Percentiles rank a stretch among this genome's conserved stretches.
These are phyloP conservation scores for Oscheius sp. DNA, from an alignment of 2,888 invertebrate species.

Conservation along the genomic window DNA sequence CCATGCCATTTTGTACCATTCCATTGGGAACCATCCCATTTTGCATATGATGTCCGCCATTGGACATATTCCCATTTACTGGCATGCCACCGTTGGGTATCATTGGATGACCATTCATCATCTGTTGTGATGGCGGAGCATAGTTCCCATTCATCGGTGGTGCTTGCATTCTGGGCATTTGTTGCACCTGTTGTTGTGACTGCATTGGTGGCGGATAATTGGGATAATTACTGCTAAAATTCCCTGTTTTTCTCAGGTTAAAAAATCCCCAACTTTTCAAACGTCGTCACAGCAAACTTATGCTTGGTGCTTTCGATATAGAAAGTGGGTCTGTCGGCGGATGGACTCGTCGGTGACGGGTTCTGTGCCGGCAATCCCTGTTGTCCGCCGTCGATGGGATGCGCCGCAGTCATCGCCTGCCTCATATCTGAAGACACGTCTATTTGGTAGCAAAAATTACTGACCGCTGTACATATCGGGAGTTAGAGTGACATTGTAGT, in stretches of 20 bases:
- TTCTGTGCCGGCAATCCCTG: constrained; percentile 17
- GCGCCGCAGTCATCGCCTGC: constrained; percentile 51
- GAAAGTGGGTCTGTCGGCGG: constrained; percentile 55
- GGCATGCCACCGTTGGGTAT: not conserved
- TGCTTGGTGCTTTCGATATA: constrained; percentile 63
- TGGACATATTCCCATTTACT: not conserved
- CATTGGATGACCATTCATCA: constrained; percentile 17
- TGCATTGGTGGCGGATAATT: constrained; percentile 25
- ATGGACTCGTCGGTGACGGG: constrained; percentile 44
- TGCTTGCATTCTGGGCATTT: not conserved
- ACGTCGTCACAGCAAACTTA: constrained; percentile 64
- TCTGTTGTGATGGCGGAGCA: constrained; percentile 13
- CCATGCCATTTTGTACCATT: not conserved
- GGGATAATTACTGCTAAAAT: constrained; percentile 1
- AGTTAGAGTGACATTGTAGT: constrained; percentile 70
- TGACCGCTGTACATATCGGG: constrained; percentile 67
- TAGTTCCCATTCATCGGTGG: constrained; percentile 5
- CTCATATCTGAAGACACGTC: constrained; percentile 45
- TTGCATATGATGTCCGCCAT: not conserved
- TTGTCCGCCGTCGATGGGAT: constrained; percentile 28
- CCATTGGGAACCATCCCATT: not conserved
- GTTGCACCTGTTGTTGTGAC: not conserved
- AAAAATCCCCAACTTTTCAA: constrained; percentile 15
- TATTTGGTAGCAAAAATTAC: constrained; percentile 16
- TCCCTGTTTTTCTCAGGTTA: not conserved